These are phyloP conservation scores for Smutsia gigantea DNA, from an alignment of 2,797 vertebrate species.

Conservation along the genomic window DNA sequence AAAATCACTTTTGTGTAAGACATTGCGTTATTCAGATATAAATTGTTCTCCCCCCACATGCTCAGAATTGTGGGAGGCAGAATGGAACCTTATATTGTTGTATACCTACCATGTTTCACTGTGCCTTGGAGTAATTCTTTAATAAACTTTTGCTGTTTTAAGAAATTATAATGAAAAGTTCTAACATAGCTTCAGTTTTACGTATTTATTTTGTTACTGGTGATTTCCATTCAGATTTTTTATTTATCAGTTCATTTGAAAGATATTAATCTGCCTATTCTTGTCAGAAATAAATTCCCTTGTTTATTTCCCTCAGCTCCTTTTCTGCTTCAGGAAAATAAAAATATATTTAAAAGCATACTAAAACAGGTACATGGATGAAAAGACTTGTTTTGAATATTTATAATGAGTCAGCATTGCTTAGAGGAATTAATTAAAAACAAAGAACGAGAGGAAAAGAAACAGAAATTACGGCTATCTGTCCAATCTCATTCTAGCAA, in stretches of 20 bases:
- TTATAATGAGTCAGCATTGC: neutral
- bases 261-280: neutral
- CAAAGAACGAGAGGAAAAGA: neutral
- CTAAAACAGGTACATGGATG: rapidly evolving
- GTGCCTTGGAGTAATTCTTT: neutral
- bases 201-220: neutral
- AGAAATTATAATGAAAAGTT: neutral
- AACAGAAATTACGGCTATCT: neutral
- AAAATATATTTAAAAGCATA: neutral
- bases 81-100: neutral
- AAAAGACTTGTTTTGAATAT: neutral
- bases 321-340: neutral
- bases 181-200: neutral
- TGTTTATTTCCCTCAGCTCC: neutral
- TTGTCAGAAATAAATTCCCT: neutral
- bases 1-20: neutral
- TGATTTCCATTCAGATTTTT: neutral
- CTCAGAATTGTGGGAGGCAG: neutral
- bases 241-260: neutral
- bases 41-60: rapidly evolving
- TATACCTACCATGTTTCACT: too few relatives aligned
- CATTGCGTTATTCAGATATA: neutral
- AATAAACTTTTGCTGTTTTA: neutral
- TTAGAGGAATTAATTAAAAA: neutral
- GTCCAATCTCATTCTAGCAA: neutral